Percentiles rank a stretch among this genome's conserved stretches.
Evolutionary conservation across 2,888 invertebrate genomes (phyloP).

Genomic region (Trachelus iudaicus): DNA sequence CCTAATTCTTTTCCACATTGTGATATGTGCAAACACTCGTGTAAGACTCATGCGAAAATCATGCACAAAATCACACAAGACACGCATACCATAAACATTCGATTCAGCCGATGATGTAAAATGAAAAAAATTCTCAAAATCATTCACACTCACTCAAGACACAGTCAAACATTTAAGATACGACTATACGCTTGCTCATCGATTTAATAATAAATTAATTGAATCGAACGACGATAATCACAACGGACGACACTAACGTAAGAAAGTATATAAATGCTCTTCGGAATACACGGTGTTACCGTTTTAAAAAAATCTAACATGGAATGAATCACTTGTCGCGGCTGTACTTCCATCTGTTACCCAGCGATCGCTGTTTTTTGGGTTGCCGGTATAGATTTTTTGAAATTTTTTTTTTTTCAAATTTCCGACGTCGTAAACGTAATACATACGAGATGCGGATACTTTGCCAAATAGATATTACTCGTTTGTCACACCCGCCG

Average conservation of each 20-base stretch:
- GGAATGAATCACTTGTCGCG: slow-evolving; percentile 32
- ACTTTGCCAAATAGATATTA: not conserved
- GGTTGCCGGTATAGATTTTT: not conserved
- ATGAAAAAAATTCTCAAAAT: not conserved
- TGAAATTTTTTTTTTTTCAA: not conserved
- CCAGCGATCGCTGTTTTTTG: not conserved
- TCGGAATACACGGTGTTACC: slow-evolving; percentile 33
- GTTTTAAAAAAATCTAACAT: slow-evolving; percentile 26
- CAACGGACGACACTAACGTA: not conserved
- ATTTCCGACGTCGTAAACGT: not conserved
- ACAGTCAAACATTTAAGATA: not conserved
- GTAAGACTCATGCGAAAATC: not conserved
- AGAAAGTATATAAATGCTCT: slow-evolving; percentile 29
- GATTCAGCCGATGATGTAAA: not conserved
- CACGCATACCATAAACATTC: not conserved
- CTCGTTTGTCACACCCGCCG: not conserved
- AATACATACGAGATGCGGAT: not conserved
- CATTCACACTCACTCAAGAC: not conserved
- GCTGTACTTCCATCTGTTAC: slow-evolving; percentile 27
- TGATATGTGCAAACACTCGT: not conserved
- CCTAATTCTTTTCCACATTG: not conserved
- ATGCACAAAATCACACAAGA: not conserved
- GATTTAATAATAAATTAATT: not conserved
- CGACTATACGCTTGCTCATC: not conserved
- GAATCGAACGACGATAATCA: not conserved